Conservation (phyloP, 2,113 vertebrate genomes). For the Numenius arquata region DNA sequence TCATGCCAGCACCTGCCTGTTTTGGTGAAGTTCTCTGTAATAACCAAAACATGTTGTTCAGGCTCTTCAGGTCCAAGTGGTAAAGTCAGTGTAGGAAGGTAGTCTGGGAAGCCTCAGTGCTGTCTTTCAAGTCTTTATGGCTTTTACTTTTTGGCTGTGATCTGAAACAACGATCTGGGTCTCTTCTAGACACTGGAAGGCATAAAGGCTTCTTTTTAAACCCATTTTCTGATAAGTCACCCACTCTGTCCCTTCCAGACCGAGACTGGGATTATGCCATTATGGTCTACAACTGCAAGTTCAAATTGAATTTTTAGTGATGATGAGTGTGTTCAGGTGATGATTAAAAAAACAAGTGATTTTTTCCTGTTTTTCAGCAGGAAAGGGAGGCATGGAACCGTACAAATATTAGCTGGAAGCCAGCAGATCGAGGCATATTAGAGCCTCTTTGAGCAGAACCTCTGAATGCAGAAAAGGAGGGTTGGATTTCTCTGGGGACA, state of each 20-base stretch:
- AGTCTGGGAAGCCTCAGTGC: neutral
- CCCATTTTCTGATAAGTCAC: neutral
- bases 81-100: neutral
- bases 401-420: neutral
- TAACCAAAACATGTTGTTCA: conserved; percentile 18
- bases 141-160: neutral
- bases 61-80: conserved; percentile 22
- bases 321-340: neutral
- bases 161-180: neutral
- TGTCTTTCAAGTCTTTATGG: neutral
- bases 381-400: neutral
- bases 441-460: neutral
- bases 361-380: neutral
- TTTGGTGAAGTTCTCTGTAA: conserved; percentile 21
- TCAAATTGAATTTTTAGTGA: neutral
- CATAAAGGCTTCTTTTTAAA: neutral
- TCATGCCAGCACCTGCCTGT: conserved; percentile 2
- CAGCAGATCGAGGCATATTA: neutral
- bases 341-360: neutral
- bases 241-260: neutral
- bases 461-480: neutral
- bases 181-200: neutral
- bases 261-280: neutral
- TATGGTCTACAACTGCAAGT: neutral
- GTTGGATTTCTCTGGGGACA: neutral